Evolutionary conservation across 2,888 invertebrate genomes (phyloP).

Genomic region (Leucoptera coffeella): DNA sequence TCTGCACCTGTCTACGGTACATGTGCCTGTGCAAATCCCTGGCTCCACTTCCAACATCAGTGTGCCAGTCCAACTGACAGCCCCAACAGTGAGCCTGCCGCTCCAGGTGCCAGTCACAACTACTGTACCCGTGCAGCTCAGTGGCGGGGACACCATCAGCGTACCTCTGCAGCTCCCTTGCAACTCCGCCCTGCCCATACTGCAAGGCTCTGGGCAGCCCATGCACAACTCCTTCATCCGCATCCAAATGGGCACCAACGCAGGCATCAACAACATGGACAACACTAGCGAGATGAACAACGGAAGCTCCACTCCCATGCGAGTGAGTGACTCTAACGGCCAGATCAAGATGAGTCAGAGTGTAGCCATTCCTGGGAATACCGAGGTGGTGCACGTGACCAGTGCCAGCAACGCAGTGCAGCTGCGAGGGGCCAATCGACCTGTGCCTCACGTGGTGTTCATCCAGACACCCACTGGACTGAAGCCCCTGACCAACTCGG

Average conservation of each 20-base stretch:
- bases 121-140: constrained; percentile 33
- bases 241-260: constrained; percentile 39
- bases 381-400: constrained; percentile 22
- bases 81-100: constrained; percentile 26
- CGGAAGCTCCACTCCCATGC: constrained; percentile 26
- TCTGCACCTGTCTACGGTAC: constrained; percentile 37
- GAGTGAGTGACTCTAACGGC: constrained; percentile 22
- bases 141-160: constrained; percentile 39
- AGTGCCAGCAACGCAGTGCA: constrained; percentile 15
- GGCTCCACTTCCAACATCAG: constrained; percentile 38
- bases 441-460: constrained; percentile 54
- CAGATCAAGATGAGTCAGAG: constrained; percentile 29
- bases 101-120: constrained; percentile 34
- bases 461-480: constrained; percentile 51
- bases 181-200: constrained; percentile 30
- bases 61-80: constrained; percentile 37
- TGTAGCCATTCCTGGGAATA: constrained; percentile 28
- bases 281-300: constrained; percentile 24
- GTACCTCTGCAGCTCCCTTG: constrained; percentile 35
- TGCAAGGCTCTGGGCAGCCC: constrained; percentile 25
- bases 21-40: constrained; percentile 43
- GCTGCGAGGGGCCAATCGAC: constrained; percentile 22
- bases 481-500: constrained; percentile 38
- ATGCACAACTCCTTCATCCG: constrained; percentile 39
- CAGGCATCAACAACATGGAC: constrained; percentile 23